Conservation (phyloP, 2,888 invertebrate species). For the Ommatoiulus sabulosus region DNA sequence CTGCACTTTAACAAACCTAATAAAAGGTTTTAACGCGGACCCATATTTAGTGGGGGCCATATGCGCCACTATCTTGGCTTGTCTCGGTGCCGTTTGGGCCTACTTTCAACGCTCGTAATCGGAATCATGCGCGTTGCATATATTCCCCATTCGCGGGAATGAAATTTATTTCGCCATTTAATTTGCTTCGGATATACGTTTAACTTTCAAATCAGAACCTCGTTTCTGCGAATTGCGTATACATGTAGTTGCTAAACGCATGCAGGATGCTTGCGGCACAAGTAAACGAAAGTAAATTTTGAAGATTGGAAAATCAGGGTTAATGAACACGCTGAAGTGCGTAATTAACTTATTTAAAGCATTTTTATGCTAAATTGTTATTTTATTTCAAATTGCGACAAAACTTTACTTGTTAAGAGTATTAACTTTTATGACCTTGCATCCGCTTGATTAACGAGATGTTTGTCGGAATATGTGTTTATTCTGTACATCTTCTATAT, state of each 20-base stretch:
- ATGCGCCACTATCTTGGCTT: neutral
- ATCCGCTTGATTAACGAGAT: too few relatives aligned
- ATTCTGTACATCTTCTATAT: too few relatives aligned
- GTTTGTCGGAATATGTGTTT: too few relatives aligned
- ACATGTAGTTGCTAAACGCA: neutral
- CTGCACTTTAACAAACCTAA: slow-evolving; percentile 28
- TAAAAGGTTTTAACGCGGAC: neutral
- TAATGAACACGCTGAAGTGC: too few relatives aligned
- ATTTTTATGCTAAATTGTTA: too few relatives aligned
- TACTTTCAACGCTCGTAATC: neutral
- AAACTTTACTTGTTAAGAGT: too few relatives aligned
- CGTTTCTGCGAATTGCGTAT: neutral
- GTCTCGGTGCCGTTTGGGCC: neutral
- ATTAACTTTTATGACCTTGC: too few relatives aligned
- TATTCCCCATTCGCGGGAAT: neutral
- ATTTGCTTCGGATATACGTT: neutral
- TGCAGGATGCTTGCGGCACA: neutral
- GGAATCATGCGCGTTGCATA: neutral
- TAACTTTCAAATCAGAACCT: neutral
- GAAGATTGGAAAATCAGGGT: too few relatives aligned
- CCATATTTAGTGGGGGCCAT: neutral
- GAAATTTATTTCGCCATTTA: slow-evolving; percentile 15
- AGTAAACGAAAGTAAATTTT: neutral
- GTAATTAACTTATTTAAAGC: too few relatives aligned
- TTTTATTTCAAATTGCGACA: too few relatives aligned